Percentiles rank a stretch among this genome's conserved stretches.
phyloP scores from a whole-genome alignment of 2,797 vertebrate species.

The Momotus momota region DNA sequence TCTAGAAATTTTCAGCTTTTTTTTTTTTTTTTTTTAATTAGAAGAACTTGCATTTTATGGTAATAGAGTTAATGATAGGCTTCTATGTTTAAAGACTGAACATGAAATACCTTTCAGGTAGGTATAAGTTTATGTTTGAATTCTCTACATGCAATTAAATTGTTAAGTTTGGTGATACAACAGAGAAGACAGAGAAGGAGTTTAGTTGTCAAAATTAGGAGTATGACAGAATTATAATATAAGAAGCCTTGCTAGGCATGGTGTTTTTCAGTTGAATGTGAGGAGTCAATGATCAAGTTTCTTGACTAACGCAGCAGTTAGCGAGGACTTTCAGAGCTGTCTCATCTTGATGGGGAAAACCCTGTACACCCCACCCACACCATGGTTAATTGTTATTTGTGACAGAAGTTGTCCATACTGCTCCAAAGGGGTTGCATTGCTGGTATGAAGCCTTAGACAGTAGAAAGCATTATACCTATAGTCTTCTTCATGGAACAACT shows the following conservation, averaged over 20 bases:
- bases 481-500: background rate
- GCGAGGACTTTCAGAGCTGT: background rate
- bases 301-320: background rate
- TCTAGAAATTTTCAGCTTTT: background rate
- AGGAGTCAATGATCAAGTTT: background rate
- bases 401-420: background rate
- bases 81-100: background rate
- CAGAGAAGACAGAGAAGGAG: background rate
- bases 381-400: background rate
- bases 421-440: background rate
- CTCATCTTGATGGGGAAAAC: background rate
- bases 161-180: background rate
- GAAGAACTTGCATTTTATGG: background rate
- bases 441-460: background rate
- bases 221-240: background rate
- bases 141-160: background rate
- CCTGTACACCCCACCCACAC: rapidly evolving
- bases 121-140: background rate
- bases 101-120: background rate
- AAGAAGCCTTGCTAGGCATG: background rate
- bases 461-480: background rate
- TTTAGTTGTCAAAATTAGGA: background rate
- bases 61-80: background rate
- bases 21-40: background rate
- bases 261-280: background rate